phyloP scores from a whole-genome alignment of 2,113 vertebrate genomes.

The Hipposideros armiger region DNA sequence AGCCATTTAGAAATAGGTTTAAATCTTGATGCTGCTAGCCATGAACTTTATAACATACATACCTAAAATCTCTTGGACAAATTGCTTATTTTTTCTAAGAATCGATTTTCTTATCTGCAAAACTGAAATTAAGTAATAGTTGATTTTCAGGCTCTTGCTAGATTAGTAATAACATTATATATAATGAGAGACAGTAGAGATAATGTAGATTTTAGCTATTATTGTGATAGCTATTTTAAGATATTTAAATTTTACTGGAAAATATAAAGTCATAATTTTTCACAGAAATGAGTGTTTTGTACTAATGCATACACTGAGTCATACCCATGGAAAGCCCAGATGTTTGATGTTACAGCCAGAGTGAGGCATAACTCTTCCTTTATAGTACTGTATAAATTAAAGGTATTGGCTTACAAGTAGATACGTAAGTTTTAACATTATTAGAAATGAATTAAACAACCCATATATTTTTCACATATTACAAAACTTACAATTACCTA shows the following conservation, averaged over 20 bases:
- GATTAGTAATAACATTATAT: background rate
- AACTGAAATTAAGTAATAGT: background rate
- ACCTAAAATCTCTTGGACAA: background rate
- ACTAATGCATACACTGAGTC: background rate
- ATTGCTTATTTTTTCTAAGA: background rate
- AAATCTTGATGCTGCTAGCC: background rate
- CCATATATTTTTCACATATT: background rate
- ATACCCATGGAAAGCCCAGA: background rate
- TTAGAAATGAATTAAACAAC: background rate
- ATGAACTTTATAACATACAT: background rate
- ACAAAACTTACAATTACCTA: background rate
- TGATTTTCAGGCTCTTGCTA: background rate
- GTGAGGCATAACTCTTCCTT: background rate
- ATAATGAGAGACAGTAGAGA: background rate
- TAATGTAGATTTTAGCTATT: background rate
- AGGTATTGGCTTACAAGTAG: background rate
- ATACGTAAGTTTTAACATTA: background rate
- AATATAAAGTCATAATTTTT: background rate
- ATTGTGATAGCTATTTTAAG: background rate
- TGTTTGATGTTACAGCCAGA: background rate
- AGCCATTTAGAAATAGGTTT: background rate
- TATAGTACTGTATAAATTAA: background rate
- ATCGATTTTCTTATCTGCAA: background rate
- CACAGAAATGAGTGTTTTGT: background rate
- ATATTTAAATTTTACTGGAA: background rate